Conservation (phyloP, 1,140 invertebrate species). For the Melanaphis sacchari region DNA sequence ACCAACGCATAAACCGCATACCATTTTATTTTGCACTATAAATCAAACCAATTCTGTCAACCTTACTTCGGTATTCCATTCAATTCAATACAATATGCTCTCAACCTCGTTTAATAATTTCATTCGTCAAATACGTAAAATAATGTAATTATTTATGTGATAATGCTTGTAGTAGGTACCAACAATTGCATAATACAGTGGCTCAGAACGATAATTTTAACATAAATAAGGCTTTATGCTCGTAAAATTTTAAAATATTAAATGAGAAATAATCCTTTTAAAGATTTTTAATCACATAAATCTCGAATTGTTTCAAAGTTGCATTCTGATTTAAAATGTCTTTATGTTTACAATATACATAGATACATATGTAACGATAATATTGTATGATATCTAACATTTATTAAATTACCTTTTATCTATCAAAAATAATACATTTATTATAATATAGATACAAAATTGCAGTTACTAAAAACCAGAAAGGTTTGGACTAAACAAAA, state of each 20-base stretch:
- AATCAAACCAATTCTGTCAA: constrained; percentile 40
- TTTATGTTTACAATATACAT: too few relatives aligned
- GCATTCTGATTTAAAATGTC: neutral
- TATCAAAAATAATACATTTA: too few relatives aligned
- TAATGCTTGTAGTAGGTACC: neutral
- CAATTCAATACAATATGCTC: constrained; percentile 16
- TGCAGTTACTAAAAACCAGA: neutral
- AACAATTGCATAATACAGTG: neutral
- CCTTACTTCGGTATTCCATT: neutral
- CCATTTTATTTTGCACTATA: neutral
- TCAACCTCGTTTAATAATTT: constrained; percentile 9
- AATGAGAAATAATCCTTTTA: constrained; percentile 10
- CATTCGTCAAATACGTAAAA: neutral
- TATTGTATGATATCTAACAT: neutral
- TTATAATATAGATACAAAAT: neutral
- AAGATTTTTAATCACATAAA: neutral
- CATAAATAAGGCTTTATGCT: neutral
- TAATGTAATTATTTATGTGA: neutral
- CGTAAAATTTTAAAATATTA: neutral
- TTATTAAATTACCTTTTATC: neutral
- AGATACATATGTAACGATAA: too few relatives aligned
- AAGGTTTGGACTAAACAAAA: neutral
- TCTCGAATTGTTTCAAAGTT: neutral
- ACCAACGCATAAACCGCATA: constrained; percentile 12
- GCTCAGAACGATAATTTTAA: neutral